Evolutionary conservation across 2,888 invertebrate genomes (phyloP).

Genomic region (Aromia moschata): DNA sequence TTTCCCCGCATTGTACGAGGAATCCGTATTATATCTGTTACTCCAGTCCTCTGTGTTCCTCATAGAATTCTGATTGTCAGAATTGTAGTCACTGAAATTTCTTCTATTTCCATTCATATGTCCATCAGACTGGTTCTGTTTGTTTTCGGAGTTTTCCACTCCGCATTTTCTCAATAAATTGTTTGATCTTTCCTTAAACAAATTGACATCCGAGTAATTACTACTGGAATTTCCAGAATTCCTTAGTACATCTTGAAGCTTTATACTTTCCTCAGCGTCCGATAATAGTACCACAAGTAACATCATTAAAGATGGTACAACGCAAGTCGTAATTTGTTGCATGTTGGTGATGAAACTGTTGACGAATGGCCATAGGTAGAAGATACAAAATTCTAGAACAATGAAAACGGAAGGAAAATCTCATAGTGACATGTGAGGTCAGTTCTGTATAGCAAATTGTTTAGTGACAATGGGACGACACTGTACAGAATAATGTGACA

Average conservation of each 20-base stretch:
- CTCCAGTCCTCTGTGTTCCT: constrained; percentile 18
- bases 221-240: constrained; percentile 34
- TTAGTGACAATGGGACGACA: no score
- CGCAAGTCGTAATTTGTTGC: no score
- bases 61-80: constrained; percentile 9
- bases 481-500: no score
- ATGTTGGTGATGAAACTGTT: no score
- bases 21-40: constrained; percentile 13
- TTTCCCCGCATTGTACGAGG: not conserved
- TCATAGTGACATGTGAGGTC: constrained; percentile 5
- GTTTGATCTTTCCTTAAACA: constrained; percentile 49
- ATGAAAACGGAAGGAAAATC: not conserved
- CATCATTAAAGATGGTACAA: no score
- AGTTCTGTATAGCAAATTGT: no score
- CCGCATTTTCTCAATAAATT: constrained; percentile 53
- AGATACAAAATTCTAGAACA: not conserved
- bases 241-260: constrained; percentile 43
- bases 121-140: not conserved
- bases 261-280: constrained; percentile 25
- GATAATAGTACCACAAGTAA: not conserved
- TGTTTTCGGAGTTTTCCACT: constrained; percentile 32
- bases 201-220: constrained; percentile 33
- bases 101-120: not conserved
- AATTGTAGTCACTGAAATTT: constrained; percentile 3
- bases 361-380: no score